Evolutionary conservation across 2,797 vertebrate species (phyloP).

Genomic region (Acanthurus leucopareius): DNA sequence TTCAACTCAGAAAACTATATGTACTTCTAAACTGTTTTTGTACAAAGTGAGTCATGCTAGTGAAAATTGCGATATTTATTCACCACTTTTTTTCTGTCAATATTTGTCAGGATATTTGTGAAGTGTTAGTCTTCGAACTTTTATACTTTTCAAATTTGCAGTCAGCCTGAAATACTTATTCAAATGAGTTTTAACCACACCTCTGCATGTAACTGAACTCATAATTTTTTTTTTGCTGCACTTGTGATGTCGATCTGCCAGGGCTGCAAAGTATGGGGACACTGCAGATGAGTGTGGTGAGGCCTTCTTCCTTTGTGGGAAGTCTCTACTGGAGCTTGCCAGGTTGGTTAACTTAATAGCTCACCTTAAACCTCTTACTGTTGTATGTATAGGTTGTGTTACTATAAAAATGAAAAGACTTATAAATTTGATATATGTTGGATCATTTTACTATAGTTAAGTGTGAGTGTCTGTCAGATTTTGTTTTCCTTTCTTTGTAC

Average conservation of each 20-base stretch:
- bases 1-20: neutral
- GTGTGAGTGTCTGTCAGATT: neutral
- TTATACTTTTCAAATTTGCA: neutral
- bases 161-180: neutral
- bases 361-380: neutral
- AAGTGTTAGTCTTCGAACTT: neutral
- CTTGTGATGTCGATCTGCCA: conserved; percentile 25
- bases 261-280: conserved; percentile 94
- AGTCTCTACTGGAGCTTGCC: conserved; percentile 95
- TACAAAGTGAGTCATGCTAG: too few relatives aligned
- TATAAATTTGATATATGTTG: neutral
- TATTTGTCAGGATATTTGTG: neutral
- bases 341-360: conserved; percentile 83
- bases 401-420: too few relatives aligned
- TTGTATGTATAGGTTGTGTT: too few relatives aligned
- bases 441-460: too few relatives aligned
- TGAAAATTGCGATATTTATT: neutral
- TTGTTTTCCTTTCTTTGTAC: neutral
- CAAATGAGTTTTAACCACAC: neutral
- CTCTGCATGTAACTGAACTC: neutral
- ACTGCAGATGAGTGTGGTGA: conserved; percentile 98
- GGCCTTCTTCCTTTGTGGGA: conserved; percentile 97
- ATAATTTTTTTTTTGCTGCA: neutral
- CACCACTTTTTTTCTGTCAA: too few relatives aligned
- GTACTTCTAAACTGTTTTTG: too few relatives aligned